phyloP scores from a whole-genome alignment of 2,113 vertebrate genomes.

The Passer montanus region DNA sequence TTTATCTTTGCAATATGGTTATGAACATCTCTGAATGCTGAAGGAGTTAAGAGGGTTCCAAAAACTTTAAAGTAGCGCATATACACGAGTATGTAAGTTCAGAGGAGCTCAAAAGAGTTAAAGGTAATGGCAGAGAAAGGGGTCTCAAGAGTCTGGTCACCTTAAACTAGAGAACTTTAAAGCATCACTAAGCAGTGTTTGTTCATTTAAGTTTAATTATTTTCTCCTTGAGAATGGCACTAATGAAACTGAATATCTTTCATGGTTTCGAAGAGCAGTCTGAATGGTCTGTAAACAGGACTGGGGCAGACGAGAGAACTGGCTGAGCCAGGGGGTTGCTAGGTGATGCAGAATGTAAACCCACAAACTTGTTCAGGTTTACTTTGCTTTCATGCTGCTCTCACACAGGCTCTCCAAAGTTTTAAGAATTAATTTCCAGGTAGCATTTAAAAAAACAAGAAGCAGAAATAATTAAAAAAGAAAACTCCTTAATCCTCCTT shows the following conservation, averaged over 20 bases:
- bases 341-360: conserved; percentile 82
- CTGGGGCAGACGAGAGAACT: conserved; percentile 78
- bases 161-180: conserved; percentile 72
- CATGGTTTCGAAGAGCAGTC: conserved; percentile 75
- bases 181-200: conserved; percentile 77
- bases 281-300: conserved; percentile 85
- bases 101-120: background rate
- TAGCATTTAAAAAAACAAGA: conserved; percentile 60
- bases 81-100: background rate
- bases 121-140: conserved; percentile 50
- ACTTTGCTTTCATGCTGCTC: conserved; percentile 80
- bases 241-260: conserved; percentile 85
- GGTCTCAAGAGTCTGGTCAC: conserved; percentile 34
- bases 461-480: conserved; percentile 43
- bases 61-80: background rate
- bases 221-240: conserved; percentile 83
- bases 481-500: background rate
- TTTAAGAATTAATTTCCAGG: conserved; percentile 76
- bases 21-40: background rate
- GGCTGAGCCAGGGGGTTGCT: conserved; percentile 80
- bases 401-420: conserved; percentile 79
- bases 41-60: background rate
- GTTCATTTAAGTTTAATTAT: conserved; percentile 87
- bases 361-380: conserved; percentile 82
- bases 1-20: background rate